A percentile compares a stretch with the other conserved stretches of the same genome.
These are phyloP conservation scores for Archips xylosteana DNA, from an alignment of 2,888 invertebrate genomes.

Conservation along the genomic window DNA sequence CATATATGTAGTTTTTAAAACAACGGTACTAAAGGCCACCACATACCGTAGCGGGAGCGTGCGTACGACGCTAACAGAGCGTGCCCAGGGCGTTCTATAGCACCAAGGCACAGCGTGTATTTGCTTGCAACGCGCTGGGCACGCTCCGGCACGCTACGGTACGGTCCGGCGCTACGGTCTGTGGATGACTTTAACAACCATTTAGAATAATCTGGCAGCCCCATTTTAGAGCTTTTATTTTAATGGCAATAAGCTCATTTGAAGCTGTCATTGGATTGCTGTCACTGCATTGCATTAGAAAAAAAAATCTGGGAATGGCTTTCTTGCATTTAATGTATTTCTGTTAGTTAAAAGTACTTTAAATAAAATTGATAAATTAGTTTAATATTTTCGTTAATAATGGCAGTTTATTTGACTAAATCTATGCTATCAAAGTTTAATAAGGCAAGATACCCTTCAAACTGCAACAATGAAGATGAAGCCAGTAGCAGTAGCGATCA, in stretches of 20 bases:
- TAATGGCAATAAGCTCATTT: not conserved
- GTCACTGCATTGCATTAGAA: no score
- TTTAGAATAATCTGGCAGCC: not conserved
- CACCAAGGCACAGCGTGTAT: no score
- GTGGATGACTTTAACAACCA: no score
- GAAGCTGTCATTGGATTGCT: not conserved
- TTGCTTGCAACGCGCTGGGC: no score
- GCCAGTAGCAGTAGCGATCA: conserved; percentile 59
- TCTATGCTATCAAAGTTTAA: conserved; percentile 72
- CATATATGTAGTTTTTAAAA: no score
- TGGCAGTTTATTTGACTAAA: conserved; percentile 77
- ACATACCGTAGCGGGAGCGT: no score
- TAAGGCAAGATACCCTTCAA: conserved; percentile 61
- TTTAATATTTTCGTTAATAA: conserved; percentile 43
- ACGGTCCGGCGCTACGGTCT: no score
- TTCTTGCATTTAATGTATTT: not conserved
- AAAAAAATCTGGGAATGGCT: not conserved
- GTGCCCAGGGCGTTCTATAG: no score
- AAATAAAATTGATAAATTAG: not conserved
- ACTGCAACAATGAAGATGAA: conserved; percentile 54
- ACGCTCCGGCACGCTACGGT: no score
- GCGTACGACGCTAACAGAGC: no score
- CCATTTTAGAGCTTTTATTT: not conserved
- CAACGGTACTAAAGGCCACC: no score
- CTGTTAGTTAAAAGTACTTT: not conserved